Conservation (phyloP, 92 coral and sea anemone species). For the Phenganax marumi region DNA sequence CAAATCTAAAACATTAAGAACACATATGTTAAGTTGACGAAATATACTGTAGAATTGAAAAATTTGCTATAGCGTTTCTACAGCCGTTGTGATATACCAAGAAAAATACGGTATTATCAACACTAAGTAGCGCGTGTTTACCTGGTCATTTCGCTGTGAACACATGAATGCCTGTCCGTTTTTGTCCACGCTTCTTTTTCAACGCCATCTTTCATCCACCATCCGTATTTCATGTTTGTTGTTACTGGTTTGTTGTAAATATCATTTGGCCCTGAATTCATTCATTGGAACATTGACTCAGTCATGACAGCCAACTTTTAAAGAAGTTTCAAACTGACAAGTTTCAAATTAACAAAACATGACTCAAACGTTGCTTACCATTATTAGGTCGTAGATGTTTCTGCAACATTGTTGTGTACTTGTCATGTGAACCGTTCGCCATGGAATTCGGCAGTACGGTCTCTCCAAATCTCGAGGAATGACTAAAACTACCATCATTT, state of each 20-base stretch:
- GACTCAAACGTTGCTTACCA: conserved; percentile 49
- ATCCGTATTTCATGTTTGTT: conserved; percentile 75
- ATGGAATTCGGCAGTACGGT: conserved; percentile 90
- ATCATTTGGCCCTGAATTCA: conserved; percentile 81
- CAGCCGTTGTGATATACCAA: background rate
- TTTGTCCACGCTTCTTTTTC: conserved; percentile 87
- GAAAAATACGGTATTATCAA: no score
- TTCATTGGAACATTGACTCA: no score
- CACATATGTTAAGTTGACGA: background rate
- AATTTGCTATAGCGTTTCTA: background rate
- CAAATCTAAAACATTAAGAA: conserved; percentile 70
- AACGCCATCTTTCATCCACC: conserved; percentile 98
- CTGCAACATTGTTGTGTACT: conserved; percentile 82
- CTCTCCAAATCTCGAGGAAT: conserved; percentile 62
- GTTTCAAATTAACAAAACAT: no score
- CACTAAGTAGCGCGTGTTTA: conserved; percentile 13
- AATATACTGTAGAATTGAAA: background rate
- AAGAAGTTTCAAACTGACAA: no score
- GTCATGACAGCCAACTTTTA: no score
- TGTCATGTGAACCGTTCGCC: conserved; percentile 88
- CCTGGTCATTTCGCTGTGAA: conserved; percentile 99
- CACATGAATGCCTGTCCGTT: conserved; percentile 72
- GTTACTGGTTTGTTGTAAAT: conserved; percentile 82
- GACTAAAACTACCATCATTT: conserved; percentile 45
- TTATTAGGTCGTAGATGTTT: conserved; percentile 83